These are phyloP conservation scores for Anagrus nilaparvatae DNA, from an alignment of 1,140 invertebrate genomes.

Conservation along the genomic window DNA sequence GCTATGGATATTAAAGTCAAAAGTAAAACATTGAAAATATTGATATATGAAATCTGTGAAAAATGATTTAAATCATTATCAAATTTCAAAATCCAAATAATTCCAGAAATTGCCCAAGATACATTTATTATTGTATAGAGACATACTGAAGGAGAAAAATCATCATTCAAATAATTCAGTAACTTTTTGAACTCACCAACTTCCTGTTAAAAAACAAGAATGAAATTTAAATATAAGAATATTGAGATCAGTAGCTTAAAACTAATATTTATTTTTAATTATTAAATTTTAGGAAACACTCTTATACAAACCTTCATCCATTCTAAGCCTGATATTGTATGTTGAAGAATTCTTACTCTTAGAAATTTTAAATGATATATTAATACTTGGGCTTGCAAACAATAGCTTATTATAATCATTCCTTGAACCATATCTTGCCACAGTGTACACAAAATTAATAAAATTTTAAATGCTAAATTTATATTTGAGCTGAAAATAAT, in stretches of 20 bases:
- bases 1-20: conserved; percentile 58
- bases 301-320: conserved; percentile 79
- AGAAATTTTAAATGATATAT: conserved; percentile 60
- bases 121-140: conserved; percentile 64
- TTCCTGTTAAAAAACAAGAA: conserved; percentile 42
- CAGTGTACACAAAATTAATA: conserved; percentile 56
- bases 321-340: conserved; percentile 55
- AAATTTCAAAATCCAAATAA: conserved; percentile 53
- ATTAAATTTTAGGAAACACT: too few relatives aligned
- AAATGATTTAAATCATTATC: conserved; percentile 45
- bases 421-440: conserved; percentile 70
- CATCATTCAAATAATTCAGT: conserved; percentile 61
- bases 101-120: conserved; percentile 57
- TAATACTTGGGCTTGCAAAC: conserved; percentile 65
- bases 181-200: conserved; percentile 66
- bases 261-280: background rate
- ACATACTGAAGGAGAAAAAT: conserved; percentile 60
- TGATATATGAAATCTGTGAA: conserved; percentile 48
- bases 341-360: conserved; percentile 57
- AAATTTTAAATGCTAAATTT: conserved; percentile 44
- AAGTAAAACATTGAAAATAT: conserved; percentile 52
- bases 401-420: conserved; percentile 68
- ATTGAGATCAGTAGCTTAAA: background rate
- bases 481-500: conserved; percentile 40
- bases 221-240: conserved; percentile 2